Conservation (phyloP, 2,113 vertebrate genomes). For the Rynchops niger region DNA sequence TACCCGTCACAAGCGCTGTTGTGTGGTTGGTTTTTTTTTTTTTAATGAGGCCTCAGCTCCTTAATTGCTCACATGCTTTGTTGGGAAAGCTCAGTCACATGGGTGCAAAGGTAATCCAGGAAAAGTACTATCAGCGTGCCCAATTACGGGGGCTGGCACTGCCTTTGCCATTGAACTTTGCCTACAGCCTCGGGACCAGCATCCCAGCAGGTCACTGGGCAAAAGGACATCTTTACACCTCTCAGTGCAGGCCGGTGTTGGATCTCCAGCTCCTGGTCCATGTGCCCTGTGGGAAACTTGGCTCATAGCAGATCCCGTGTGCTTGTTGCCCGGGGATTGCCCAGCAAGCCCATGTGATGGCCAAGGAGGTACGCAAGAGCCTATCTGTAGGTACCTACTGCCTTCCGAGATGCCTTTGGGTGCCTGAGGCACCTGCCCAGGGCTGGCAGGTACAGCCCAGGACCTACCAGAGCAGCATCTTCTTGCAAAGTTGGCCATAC, state of each 20-base stretch:
- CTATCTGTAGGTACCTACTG: not conserved
- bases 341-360: rapidly evolving
- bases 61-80: not conserved
- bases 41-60: not conserved
- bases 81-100: not conserved
- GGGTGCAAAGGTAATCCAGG: constrained; percentile 25
- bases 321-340: not conserved
- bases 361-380: rapidly evolving
- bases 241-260: not conserved
- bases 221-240: not conserved
- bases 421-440: not conserved
- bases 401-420: not conserved
- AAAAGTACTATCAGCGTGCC: not conserved
- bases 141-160: not conserved
- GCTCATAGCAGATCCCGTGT: rapidly evolving
- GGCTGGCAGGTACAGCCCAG: not conserved
- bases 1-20: not conserved
- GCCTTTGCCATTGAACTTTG: not conserved
- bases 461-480: not conserved
- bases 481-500: not conserved
- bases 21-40: not conserved
- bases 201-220: not conserved
- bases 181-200: not conserved
- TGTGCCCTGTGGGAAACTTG: not conserved
- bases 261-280: not conserved